These are phyloP conservation scores for Sepioteuthis lessoniana DNA, from an alignment of 2,888 invertebrate genomes.

Conservation along the genomic window DNA sequence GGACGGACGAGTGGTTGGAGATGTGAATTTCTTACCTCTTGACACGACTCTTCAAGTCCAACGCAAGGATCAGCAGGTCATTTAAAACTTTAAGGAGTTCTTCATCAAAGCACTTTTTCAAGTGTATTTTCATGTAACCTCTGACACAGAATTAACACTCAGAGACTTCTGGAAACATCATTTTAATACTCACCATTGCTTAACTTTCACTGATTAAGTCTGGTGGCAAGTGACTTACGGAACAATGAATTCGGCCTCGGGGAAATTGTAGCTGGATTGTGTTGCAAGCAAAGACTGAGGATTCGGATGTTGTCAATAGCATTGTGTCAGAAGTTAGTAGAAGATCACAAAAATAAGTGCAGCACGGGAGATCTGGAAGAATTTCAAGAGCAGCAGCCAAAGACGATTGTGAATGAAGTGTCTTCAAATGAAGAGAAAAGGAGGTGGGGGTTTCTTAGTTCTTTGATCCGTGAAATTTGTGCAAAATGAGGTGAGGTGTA, in stretches of 20 bases:
- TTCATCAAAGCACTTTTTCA: slow-evolving; percentile 16
- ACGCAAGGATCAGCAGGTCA: no score
- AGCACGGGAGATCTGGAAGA: background rate
- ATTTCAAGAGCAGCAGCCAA: background rate
- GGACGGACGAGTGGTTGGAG: background rate
- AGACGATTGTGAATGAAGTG: background rate
- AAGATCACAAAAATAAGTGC: background rate
- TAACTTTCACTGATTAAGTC: background rate
- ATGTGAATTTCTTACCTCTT: no score
- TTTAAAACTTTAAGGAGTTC: slow-evolving; percentile 36
- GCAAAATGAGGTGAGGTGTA: no score
- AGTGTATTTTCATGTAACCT: background rate
- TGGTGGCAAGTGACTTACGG: slow-evolving; percentile 1
- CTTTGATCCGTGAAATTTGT: no score
- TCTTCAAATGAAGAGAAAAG: background rate
- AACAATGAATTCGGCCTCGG: slow-evolving; percentile 37
- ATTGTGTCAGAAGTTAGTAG: background rate
- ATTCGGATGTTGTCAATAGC: background rate
- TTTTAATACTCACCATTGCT: slow-evolving; percentile 14
- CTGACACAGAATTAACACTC: slow-evolving; percentile 35
- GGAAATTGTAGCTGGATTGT: background rate
- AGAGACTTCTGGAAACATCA: slow-evolving; percentile 39
- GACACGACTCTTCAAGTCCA: no score
- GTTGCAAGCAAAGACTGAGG: background rate
- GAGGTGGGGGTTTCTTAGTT: background rate